Evolutionary conservation across 64 coral and sea anemone genomes (phyloP), one percentile per base, ranked within the genome.

Genomic region (Montipora efflorescens): DNA sequence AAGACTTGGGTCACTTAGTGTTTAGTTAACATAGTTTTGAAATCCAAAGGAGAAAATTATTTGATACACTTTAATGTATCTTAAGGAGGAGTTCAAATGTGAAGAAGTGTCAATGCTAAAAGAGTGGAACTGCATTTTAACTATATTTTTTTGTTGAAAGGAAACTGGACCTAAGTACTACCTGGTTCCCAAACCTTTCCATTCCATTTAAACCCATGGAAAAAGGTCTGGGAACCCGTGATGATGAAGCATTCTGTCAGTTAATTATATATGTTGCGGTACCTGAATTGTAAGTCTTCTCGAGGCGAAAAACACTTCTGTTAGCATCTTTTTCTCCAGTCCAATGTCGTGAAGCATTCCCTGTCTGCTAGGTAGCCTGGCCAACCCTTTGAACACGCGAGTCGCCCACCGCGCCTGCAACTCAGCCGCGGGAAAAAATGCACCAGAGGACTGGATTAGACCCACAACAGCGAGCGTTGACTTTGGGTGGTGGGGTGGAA

Each of bases 381-480:
- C 83, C 11, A 91, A 14, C 15, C 95, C 92, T 18, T 94, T 94
- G 57, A 97, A 80, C 13, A 97, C 95, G 15, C 88, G 81, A 13
- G 89, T 82, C 11, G 64, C 92, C 84, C 92, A 94, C 44, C 92
- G 79, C 9, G 91, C 88, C 67, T 94, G 87, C 75, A 96, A 62
- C 68, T 96, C 91, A 25, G 93, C 44, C 14, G 92, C 79, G 19
- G 95, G 87, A 16, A 91, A 94, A 64, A 75, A 90, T n/a, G 87
- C 53, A 19, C 92, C 87, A 43, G 51, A 66, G 51, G 85, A 81
- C 20, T 87, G 81, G 52, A 93, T 55, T 10, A 79, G 93, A 36
- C 95, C 95, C 50, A 98, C 90, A 52, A 98, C 52, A 0, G 96
- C 93, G 8, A 98, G 47, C 14, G 87, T 98, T 21, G 86, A 87